Base-by-base conservation (phyloP, 2,888 invertebrate genomes). In the Coronaproctus castanopsis region DNA sequence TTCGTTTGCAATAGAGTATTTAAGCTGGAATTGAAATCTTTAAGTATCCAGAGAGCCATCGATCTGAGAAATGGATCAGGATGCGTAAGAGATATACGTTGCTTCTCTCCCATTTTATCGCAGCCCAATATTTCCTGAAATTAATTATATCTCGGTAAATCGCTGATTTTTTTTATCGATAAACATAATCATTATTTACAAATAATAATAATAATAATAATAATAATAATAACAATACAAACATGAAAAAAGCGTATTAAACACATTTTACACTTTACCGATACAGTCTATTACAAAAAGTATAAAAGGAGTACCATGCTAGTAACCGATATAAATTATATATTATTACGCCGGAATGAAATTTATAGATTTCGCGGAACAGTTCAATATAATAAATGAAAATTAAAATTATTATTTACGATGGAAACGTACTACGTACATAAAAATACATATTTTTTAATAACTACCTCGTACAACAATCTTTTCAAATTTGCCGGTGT, bases 51-150 rank as follows among this genome's bases (percentile, higher is more conserved):
- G 52, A 91, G 77, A 0, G 96, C 89, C 89, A 98, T 98, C 2
- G 97, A 97, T 2, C 98, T 81, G 20, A 96, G 76, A 74, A 99
- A 99, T 0, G 98, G 97, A 75, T 99, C 97, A 0, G 90, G 89
- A 71, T 91, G 88, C 0, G 85, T 85, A 62, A 77, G 79, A 18
- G 81, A 80, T 23, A 82, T 69, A 66, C 86, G 83, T 64, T 84
- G 78, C 67, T 83, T 80, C n/a, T 77, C 80, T 1, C 77, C 78
- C 1, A 73, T 80, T 49, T 76, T 72, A 67, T 84, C 83, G 64
- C 82, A 82, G 2, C 80, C 75, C 52, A 76, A 67, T 52, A 76
- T 70, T 66, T 73, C 72, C 69, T 72, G 61, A 3, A 63, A 62
- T 18, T 21, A 52, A 36, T 51, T 2, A n/a, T 21, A 57, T 19